phyloP scores from a whole-genome alignment of 2,888 invertebrate species.

The Calliopum simillimum region DNA sequence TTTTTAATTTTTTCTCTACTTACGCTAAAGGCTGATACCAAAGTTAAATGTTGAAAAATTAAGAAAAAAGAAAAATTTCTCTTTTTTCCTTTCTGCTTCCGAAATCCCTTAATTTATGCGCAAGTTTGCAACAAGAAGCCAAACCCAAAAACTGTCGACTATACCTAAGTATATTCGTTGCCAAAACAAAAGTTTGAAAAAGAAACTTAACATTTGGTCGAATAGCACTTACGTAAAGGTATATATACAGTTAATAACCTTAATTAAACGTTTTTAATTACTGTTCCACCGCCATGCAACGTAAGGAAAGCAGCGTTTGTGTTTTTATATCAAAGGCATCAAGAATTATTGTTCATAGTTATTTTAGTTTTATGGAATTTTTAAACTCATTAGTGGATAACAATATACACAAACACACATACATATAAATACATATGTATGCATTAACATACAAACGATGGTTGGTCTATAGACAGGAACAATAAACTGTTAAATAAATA shows the following conservation, averaged over 20 bases:
- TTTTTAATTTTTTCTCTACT: background rate
- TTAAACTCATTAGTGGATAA: conserved; percentile 1
- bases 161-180: too few relatives aligned
- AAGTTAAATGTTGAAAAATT: too few relatives aligned
- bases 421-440: too few relatives aligned
- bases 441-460: too few relatives aligned
- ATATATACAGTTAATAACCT: background rate
- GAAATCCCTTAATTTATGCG: background rate
- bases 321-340: too few relatives aligned
- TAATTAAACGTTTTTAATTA: conserved; percentile 11
- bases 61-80: too few relatives aligned
- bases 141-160: too few relatives aligned
- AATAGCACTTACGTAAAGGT: background rate
- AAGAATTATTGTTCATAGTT: too few relatives aligned
- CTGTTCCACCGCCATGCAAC: background rate
- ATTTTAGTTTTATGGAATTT: background rate
- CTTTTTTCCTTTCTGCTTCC: background rate
- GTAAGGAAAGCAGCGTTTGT: background rate
- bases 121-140: background rate
- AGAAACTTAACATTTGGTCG: background rate
- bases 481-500: conserved; percentile 9
- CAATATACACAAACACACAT: background rate
- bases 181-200: background rate
- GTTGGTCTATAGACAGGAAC: too few relatives aligned
- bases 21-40: too few relatives aligned